Base-by-base conservation (phyloP, 2,888 invertebrate genomes). In the Ptilodon capucinus region DNA sequence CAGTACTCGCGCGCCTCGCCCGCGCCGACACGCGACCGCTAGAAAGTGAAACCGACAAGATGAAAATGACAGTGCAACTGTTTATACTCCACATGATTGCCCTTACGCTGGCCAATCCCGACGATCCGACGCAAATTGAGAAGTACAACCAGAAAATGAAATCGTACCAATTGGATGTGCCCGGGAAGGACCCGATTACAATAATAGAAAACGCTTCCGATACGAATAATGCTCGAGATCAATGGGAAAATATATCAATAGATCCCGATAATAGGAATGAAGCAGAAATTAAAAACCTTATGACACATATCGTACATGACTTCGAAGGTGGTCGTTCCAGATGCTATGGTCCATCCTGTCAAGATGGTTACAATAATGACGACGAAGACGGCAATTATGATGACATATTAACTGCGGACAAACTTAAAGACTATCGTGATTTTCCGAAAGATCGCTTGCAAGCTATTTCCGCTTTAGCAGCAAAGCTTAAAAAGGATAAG, bases 401-500 rank as follows among this genome's bases (percentile, higher is more conserved):
- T 60, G 85, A 94, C 45, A 84, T 92, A 53, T 91, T 92, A 25
- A 94, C 94, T 67, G 91, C 93, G 0, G 92, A 92, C 13, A 93
- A 92, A 70, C 76, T 93, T 0, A 93, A 87, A 48, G 85, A 87
- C 59, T 85, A 81, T 42, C 77, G 79, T 32, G 85, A 88, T 47
- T 78, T 83, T 4, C 69, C 67, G 0, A 84, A 80, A 51, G 91
- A 91, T 49, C 84, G 87, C 5, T 58, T 91, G 6, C 85, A 91
- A 68, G 91, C 90, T 5, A 88, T 88, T 11, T 84, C 77, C 21
- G 86, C 85, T 19, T 74, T 91, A 44, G 90, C 88, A 5, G 88
- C 86, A 43, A 82, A 92, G 82, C 73, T 91, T 51, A 79, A 92
- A 74, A 85, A 89, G 69, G 82, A 90, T 38, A 89, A 87, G 69